A percentile compares a stretch with the other conserved stretches of the same genome.
Evolutionary conservation across 2,888 invertebrate species (phyloP).

Genomic region (Volucella inflata): DNA sequence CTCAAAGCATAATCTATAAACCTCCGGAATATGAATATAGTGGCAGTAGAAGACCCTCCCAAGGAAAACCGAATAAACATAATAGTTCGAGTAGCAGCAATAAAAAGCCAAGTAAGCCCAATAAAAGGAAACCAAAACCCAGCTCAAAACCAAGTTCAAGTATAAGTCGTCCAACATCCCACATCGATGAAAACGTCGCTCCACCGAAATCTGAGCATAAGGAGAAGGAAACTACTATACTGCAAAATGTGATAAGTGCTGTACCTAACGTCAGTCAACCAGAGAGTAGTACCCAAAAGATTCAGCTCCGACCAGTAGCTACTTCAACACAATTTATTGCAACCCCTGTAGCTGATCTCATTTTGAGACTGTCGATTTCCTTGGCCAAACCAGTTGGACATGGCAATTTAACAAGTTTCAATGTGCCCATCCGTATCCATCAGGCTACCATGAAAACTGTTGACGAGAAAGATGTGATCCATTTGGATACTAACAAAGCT

Average conservation of each 20-base stretch:
- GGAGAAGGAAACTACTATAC: too few species aligned
- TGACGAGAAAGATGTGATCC: neutral
- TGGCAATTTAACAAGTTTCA: slow-evolving; percentile 17
- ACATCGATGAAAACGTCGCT: too few species aligned
- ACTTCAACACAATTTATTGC: slow-evolving; percentile 80
- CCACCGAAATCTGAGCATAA: too few species aligned
- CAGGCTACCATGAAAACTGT: neutral
- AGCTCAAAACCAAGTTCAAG: neutral
- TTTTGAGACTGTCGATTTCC: slow-evolving; percentile 81
- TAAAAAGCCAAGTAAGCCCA: neutral
- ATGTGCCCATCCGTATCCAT: slow-evolving; percentile 48
- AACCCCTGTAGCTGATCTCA: slow-evolving; percentile 81
- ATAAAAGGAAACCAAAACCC: neutral
- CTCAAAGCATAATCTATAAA: neutral
- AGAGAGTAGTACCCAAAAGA: slow-evolving; percentile 74
- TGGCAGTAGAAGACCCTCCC: neutral
- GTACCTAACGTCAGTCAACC: neutral
- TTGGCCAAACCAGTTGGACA: slow-evolving; percentile 78
- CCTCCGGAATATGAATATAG: too few species aligned
- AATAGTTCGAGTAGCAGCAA: neutral
- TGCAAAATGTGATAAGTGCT: neutral
- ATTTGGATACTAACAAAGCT: neutral
- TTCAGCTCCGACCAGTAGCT: slow-evolving; percentile 79
- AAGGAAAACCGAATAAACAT: neutral
- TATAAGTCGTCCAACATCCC: too few species aligned